A percentile compares a stretch with the other conserved stretches of the same genome.
These are phyloP conservation scores for Lordiphosa mommai DNA, from an alignment of 1,140 invertebrate species.

Conservation along the genomic window DNA sequence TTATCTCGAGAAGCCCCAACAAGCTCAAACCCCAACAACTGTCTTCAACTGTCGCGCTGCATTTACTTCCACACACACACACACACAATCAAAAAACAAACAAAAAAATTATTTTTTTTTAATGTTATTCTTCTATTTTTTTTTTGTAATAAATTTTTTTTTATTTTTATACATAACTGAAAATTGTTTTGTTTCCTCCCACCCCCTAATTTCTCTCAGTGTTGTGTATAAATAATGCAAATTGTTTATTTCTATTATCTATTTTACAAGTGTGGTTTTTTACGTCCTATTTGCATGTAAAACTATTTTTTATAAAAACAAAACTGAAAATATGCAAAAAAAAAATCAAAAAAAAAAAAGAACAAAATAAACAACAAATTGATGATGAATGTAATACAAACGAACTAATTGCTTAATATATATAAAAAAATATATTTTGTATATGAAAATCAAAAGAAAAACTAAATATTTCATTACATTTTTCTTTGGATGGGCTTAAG, in stretches of 20 bases:
- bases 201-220: too few species aligned
- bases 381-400: constrained; percentile 31
- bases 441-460: constrained; percentile 18
- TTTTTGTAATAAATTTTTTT: constrained; percentile 62
- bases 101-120: constrained; percentile 51
- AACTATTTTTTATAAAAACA: constrained; percentile 47
- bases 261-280: constrained; percentile 30
- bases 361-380: background rate
- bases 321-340: constrained; percentile 4
- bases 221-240: too few species aligned
- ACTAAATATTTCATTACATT: background rate
- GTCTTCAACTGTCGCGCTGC: too few species aligned
- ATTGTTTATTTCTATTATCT: background rate
- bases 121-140: constrained; percentile 45
- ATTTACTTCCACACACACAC: too few species aligned
- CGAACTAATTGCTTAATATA: constrained; percentile 16
- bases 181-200: too few species aligned
- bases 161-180: constrained; percentile 59
- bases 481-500: background rate
- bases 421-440: constrained; percentile 13
- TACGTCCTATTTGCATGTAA: constrained; percentile 62
- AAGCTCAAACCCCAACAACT: too few species aligned
- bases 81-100: too few species aligned
- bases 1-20: too few species aligned
- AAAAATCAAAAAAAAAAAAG: constrained; percentile 1